These are phyloP conservation scores for Moxostoma hubbsi DNA, from an alignment of 2,797 vertebrate genomes.

Conservation along the genomic window DNA sequence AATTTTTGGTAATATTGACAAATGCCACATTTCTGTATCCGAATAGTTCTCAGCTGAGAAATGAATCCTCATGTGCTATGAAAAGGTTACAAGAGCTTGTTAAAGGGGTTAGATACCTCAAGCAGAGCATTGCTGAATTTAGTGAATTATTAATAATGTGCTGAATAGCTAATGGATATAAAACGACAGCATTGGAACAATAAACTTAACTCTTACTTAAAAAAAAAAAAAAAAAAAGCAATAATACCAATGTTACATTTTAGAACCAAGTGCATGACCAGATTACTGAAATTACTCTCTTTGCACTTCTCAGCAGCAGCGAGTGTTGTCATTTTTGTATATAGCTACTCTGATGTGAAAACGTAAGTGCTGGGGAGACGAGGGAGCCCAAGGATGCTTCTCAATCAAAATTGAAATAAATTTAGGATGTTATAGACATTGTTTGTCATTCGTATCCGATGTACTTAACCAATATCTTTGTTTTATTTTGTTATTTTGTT, in stretches of 20 bases:
- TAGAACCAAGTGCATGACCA: neutral
- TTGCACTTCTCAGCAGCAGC: too few species aligned
- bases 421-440: too few species aligned
- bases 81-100: slow-evolving; percentile 12
- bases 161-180: slow-evolving; percentile 2
- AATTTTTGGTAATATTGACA: neutral
- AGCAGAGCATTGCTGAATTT: slow-evolving; percentile 5
- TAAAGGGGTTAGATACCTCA: neutral
- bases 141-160: slow-evolving; percentile 29
- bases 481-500: too few species aligned
- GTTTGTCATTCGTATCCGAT: too few species aligned
- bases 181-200: neutral
- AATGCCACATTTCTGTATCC: neutral
- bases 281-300: too few species aligned
- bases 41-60: neutral
- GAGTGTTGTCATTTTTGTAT: too few species aligned
- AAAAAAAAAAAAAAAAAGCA: neutral
- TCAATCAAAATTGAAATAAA: too few species aligned
- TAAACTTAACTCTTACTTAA: neutral
- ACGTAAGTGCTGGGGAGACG: too few species aligned
- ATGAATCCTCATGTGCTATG: neutral
- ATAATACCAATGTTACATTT: neutral
- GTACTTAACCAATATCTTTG: too few species aligned
- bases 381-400: too few species aligned
- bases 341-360: too few species aligned